Base-by-base conservation (phyloP, 2,888 invertebrate species). In the Latrodectus elegans region DNA sequence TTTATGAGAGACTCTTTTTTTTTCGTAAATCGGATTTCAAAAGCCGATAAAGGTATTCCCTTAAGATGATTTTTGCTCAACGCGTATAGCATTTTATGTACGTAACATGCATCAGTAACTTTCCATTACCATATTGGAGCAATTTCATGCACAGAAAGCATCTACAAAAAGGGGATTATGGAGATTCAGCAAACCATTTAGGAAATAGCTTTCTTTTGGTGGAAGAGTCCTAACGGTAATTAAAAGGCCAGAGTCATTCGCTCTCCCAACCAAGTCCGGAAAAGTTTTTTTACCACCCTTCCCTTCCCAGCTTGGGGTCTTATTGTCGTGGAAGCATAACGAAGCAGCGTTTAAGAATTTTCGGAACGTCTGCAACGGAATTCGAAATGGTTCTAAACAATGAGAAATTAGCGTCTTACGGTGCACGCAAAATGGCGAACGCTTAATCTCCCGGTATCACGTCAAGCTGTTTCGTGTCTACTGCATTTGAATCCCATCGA, bases 321-420 rank as follows among this genome's bases (percentile, higher is more conserved):
- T 53, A 53, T 51, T 71, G 70, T 70, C 76, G 55, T 52, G 55
- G 60, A 70, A 72, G 52, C 49, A 72, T 72, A 52, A 26, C 74
- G 14, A 74, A 71, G 38, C 17, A 55, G 22, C 64, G 64, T 64
- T 64, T 49, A 26, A 60, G 17, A 26, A 68, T 22, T 68, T 68
- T 68, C 3, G 12, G 53, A 76, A 26, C 64, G 75, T n/a, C n/a
- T 8, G 51, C 51, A 15, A 71, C 65, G n/a, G 73, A 15, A 79
- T 55, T 70, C 71, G 60, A n/a, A 80, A 74, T 74, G 82, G 72
- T 38, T n/a, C 38, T 15, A 53, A 80, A 86, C 86, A 86, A 86
- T 81, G 76, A 86, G 65, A 70, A 86, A 81, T 86, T 81, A 86
- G 70, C 70, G 76, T 73, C 73, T 84, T 84, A 74, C 17, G 51